phyloP scores from a whole-genome alignment of 2,888 invertebrate species.

The Trachelus stipa region DNA sequence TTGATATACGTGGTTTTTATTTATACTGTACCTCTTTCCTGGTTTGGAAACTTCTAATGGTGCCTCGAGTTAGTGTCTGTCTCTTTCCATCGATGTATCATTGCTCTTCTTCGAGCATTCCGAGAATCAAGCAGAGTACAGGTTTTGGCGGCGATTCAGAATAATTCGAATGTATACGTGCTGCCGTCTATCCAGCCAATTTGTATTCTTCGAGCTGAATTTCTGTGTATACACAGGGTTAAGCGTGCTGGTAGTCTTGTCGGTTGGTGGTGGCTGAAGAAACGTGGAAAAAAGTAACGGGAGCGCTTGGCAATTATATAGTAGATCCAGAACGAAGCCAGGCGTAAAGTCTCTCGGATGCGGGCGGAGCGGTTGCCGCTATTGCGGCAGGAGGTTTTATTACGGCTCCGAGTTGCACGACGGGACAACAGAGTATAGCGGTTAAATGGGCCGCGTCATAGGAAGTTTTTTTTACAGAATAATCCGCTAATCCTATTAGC shows the following conservation, averaged over 20 bases:
- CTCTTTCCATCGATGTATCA: not conserved
- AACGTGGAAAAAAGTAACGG: not conserved
- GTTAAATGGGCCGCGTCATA: not conserved
- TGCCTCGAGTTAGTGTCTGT: not conserved
- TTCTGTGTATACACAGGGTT: not conserved
- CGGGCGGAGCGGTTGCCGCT: not conserved
- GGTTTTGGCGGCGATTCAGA: not conserved
- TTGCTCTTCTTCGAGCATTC: not conserved
- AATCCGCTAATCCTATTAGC: conserved; percentile 52
- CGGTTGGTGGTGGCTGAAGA: not conserved
- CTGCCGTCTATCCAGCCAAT: not conserved
- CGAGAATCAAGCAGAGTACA: not conserved
- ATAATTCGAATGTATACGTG: not conserved
- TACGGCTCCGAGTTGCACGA: not conserved
- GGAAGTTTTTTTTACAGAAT: conserved; percentile 36
- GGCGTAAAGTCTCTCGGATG: not conserved
- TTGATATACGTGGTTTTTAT: not conserved
- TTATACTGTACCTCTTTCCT: not conserved
- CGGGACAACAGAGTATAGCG: not conserved
- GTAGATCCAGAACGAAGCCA: not conserved
- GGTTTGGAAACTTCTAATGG: not conserved
- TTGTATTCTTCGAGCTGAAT: not conserved
- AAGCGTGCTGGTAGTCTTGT: not conserved
- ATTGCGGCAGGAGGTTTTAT: not conserved
- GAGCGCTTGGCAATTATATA: not conserved